These are phyloP conservation scores for Lophochroa leadbeateri DNA, from an alignment of 2,113 vertebrate genomes.

Conservation along the genomic window DNA sequence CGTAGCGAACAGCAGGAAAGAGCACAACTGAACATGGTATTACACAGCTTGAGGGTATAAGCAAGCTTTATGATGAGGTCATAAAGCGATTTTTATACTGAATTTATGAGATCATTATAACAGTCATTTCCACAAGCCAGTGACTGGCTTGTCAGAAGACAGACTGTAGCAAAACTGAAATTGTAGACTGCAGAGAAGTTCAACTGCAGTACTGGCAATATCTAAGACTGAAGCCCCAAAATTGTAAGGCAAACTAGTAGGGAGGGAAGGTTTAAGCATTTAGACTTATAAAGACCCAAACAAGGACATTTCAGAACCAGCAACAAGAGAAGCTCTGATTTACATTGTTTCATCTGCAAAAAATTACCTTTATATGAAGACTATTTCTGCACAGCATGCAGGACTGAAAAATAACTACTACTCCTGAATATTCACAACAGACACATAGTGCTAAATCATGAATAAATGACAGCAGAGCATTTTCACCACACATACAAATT, in stretches of 20 bases:
- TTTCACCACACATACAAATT: not conserved
- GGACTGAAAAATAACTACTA: not conserved
- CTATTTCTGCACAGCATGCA: not conserved
- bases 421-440: not conserved
- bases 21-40: not conserved
- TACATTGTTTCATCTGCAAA: not conserved
- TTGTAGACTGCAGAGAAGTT: not conserved
- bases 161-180: slow-evolving; percentile 31
- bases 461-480: not conserved
- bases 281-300: not conserved
- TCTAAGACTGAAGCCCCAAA: not conserved
- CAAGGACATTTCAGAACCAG: slow-evolving; percentile 10
- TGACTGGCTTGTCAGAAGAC: not conserved
- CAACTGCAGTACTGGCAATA: not conserved
- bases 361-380: not conserved
- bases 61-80: slow-evolving; percentile 27
- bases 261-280: not conserved
- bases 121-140: slow-evolving; percentile 26
- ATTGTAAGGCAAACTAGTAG: not conserved
- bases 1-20: not conserved
- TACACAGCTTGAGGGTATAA: not conserved
- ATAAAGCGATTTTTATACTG: slow-evolving; percentile 12
- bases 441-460: not conserved
- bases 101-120: slow-evolving; percentile 51
- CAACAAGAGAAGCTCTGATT: not conserved